These are phyloP conservation scores for Sinocyclocheilus anophthalmus DNA, from an alignment of 2,113 vertebrate genomes.

Conservation along the genomic window DNA sequence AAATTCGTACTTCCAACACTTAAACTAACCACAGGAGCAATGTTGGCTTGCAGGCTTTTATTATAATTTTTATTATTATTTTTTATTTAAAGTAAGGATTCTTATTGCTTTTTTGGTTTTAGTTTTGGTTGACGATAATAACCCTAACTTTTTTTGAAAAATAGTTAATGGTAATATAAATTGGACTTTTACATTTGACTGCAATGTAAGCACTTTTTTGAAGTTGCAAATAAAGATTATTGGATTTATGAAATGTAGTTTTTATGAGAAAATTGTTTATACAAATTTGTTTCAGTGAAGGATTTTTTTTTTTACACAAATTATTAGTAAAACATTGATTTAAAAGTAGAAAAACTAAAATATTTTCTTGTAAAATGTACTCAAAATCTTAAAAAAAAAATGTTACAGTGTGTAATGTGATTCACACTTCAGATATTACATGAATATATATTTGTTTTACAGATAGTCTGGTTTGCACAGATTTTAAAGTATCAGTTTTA, in stretches of 20 bases:
- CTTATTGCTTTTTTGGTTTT: neutral
- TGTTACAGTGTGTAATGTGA: neutral
- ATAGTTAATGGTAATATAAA: neutral
- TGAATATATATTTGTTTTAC: neutral
- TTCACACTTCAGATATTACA: neutral
- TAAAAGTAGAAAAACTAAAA: too few species aligned
- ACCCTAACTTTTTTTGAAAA: neutral
- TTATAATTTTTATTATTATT: too few species aligned
- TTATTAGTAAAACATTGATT: too few species aligned
- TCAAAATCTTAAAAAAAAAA: too few species aligned
- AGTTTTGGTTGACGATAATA: neutral
- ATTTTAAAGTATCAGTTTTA: neutral
- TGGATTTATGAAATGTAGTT: too few species aligned
- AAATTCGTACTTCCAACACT: too few species aligned
- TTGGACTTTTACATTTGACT: neutral
- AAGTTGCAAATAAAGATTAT: neutral
- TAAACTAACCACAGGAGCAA: neutral
- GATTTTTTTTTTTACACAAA: too few species aligned
- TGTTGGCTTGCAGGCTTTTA: too few species aligned
- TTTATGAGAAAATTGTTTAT: neutral
- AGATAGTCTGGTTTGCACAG: neutral
- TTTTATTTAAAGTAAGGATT: neutral
- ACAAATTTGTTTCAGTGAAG: neutral
- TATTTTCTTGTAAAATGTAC: too few species aligned
- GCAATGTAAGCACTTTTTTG: neutral